Conservation (phyloP, 2,888 invertebrate species). For the Reticulitermes lucifugus region DNA sequence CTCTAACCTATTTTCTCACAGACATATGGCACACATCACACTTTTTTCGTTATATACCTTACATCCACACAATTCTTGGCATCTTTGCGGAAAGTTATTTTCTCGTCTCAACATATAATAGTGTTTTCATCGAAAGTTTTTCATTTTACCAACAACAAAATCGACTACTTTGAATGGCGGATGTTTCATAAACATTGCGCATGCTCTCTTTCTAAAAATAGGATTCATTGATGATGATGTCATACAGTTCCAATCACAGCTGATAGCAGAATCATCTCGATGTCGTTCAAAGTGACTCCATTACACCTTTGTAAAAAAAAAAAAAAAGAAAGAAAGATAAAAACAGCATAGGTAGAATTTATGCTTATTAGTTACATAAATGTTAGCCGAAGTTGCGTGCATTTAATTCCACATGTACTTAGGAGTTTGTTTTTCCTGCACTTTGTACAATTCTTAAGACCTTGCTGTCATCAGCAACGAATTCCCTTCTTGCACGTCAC, state of each 20-base stretch:
- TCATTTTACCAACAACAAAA: constrained; percentile 41
- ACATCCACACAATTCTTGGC: background rate
- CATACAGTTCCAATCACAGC: constrained; percentile 53
- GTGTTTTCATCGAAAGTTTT: constrained; percentile 24
- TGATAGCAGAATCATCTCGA: constrained; percentile 32
- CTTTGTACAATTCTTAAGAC: too few species aligned
- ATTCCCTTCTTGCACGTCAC: too few species aligned
- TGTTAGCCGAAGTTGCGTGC: too few species aligned
- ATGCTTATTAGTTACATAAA: too few species aligned
- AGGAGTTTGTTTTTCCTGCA: too few species aligned
- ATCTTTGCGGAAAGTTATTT: background rate
- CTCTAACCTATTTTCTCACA: constrained; percentile 11
- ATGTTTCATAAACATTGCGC: constrained; percentile 53
- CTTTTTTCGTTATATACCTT: constrained; percentile 10
- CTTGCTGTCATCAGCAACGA: too few species aligned
- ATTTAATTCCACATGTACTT: too few species aligned
- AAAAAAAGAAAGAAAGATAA: too few species aligned
- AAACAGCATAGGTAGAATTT: too few species aligned
- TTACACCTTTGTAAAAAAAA: too few species aligned
- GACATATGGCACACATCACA: background rate
- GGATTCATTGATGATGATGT: constrained; percentile 52
- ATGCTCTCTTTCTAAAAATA: constrained; percentile 53
- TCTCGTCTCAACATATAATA: background rate
- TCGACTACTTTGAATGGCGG: constrained; percentile 47
- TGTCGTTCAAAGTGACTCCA: too few species aligned